A percentile compares a stretch with the other conserved stretches of the same genome.
These are phyloP conservation scores for Craseonycteris thonglongyai DNA, from an alignment of 2,113 vertebrate genomes.

Conservation along the genomic window DNA sequence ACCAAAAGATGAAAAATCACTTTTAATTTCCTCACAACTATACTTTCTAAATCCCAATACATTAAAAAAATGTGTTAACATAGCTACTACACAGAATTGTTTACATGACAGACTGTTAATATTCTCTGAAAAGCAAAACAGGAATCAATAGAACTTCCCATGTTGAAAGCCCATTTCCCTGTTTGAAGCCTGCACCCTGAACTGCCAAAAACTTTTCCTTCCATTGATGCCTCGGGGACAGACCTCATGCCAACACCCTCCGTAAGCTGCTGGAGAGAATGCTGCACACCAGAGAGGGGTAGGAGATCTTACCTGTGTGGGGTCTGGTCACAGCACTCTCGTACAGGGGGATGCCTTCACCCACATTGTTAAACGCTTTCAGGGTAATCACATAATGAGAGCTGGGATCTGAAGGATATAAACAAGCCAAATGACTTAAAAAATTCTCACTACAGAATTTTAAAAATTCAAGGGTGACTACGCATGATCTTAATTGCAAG, in stretches of 20 bases:
- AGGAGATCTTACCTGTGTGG: constrained; percentile 86
- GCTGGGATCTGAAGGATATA: constrained; percentile 87
- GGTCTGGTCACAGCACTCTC: constrained; percentile 96
- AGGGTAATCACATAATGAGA: constrained; percentile 98
- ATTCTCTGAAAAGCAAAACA: neutral
- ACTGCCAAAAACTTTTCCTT: neutral
- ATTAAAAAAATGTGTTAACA: neutral
- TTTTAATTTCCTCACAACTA: neutral
- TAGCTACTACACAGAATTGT: neutral
- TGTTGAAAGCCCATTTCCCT: neutral
- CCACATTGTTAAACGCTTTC: constrained; percentile 96
- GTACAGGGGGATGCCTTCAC: constrained; percentile 96
- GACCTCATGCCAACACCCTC: neutral
- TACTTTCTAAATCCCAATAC: neutral
- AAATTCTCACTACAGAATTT: neutral
- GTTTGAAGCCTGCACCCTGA: neutral
- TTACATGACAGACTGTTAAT: neutral
- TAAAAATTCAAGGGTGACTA: neutral
- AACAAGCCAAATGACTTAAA: neutral
- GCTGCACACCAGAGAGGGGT: neutral
- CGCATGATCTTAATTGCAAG: neutral
- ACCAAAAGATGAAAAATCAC: neutral
- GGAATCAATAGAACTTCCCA: neutral
- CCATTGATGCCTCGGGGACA: neutral
- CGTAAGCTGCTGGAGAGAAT: neutral